Base-by-base conservation (phyloP, 2,888 invertebrate genomes). In the Nematopogon swammerdamellus region DNA sequence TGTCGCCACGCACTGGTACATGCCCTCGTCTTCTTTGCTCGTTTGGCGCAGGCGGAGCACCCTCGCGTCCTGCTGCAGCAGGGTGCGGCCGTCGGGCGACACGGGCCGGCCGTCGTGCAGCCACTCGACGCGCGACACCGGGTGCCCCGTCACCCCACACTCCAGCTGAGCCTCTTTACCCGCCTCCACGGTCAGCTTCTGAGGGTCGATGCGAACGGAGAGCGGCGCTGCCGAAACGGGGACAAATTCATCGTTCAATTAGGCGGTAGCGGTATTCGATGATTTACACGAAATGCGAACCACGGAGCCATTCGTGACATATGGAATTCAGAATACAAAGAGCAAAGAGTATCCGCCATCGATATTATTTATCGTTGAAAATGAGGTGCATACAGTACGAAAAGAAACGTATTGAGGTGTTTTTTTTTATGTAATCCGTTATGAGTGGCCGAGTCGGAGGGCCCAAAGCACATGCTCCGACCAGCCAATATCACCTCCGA, bases 1-100 rank as follows among this genome's bases (percentile, higher is more conserved):
- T 61, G 87, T 87, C 5, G 89, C 91, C 58, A 95, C 87, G 67
- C 95, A 96, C 63, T 96, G 95, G 71, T 93, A 96, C 85, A 95
- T 89, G 44, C 95, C 96, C 51, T 89, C 86, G 68, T 95, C 95
- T 51, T 89, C 88, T 58, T 88, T 87, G 56, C 87, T 87, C 47
- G 94, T 74, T 53, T 84, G 84, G 59, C 81, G 84, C 59, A 88
- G 83, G 63, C 83, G 81, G 69, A 85, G 64, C 59, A 77, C 73
- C 65, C 65, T 66, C 44, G 72, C 69, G 54, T 77, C 76, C 50
- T 68, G 68, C 45, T 81, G 72, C 60, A 85, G 68, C 68, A 82
- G 80, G 49, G 83, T 69, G 55, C 85, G 81, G 57, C 82, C 83
- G 58, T 81, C 83, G 49, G 81, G 69, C 51, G 82, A 76, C 51